Percentiles rank a stretch among this genome's conserved stretches.
phyloP scores from a whole-genome alignment of 1,140 invertebrate species.

The Meloidogyne chitwoodi region DNA sequence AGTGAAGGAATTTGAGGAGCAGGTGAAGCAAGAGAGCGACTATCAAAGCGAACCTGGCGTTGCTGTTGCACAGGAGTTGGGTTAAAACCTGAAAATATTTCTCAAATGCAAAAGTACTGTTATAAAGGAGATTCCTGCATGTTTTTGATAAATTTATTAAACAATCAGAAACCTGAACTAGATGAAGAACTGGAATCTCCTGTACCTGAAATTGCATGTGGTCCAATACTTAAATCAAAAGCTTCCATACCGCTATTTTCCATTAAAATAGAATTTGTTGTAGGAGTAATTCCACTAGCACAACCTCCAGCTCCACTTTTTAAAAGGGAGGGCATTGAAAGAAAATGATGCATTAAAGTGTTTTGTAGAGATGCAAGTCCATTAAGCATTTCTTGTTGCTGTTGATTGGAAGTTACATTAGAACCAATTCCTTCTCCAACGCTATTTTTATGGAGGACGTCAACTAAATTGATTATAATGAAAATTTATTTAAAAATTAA shows the following conservation, averaged over 20 bases:
- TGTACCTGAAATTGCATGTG: not conserved
- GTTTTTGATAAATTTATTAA: too few relatives aligned
- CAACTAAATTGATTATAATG: not conserved
- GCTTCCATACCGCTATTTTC: not conserved
- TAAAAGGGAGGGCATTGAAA: constrained; percentile 51
- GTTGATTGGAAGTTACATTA: constrained; percentile 22
- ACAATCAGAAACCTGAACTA: not conserved
- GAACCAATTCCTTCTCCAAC: constrained; percentile 3
- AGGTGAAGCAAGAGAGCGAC: constrained; percentile 29
- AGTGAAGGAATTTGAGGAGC: not conserved
- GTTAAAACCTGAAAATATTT: not conserved
- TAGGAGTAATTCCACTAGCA: constrained; percentile 28
- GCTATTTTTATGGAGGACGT: not conserved
- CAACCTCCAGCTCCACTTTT: constrained; percentile 38
- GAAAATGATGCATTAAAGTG: constrained; percentile 42
- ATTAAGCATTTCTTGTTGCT: constrained; percentile 39
- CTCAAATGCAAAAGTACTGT: too few relatives aligned
- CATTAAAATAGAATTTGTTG: constrained; percentile 2
- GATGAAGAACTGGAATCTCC: not conserved
- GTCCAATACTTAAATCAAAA: not conserved
- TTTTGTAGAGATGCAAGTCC: constrained; percentile 38
- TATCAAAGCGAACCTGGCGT: constrained; percentile 35
- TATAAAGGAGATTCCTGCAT: too few relatives aligned
- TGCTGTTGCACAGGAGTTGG: not conserved
- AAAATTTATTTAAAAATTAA: not conserved